Evolutionary conservation across 2,888 invertebrate genomes (phyloP).

Genomic region (Automeris io): DNA sequence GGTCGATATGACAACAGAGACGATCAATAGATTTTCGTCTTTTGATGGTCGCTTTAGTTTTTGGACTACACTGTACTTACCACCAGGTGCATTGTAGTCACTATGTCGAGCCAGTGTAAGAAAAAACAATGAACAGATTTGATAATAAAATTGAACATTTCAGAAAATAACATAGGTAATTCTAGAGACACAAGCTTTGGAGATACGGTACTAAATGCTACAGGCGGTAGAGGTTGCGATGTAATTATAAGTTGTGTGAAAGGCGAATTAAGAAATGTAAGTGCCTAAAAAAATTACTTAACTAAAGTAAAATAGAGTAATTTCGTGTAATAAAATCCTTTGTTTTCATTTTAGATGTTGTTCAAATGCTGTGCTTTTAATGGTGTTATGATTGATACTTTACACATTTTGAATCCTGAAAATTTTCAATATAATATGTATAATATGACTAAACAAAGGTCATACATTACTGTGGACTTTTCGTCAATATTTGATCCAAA

Average conservation of each 20-base stretch:
- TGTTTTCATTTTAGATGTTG: conserved; percentile 23
- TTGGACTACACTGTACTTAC: too few species aligned
- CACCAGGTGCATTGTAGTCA: too few species aligned
- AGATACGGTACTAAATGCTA: conserved; percentile 16
- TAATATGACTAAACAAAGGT: conserved; percentile 17
- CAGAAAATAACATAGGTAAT: conserved; percentile 43
- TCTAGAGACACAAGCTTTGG: conserved; percentile 35
- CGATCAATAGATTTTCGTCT: too few species aligned
- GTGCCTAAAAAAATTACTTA: too few species aligned
- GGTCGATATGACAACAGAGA: too few species aligned
- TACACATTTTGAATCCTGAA: conserved; percentile 26
- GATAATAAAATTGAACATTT: too few species aligned
- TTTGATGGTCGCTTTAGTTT: too few species aligned
- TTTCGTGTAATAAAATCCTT: not conserved
- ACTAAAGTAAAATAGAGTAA: too few species aligned
- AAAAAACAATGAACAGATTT: too few species aligned
- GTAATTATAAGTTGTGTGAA: conserved; percentile 33
- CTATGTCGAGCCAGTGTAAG: too few species aligned
- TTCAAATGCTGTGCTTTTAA: conserved; percentile 18
- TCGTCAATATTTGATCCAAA: conserved; percentile 24
- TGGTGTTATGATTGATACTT: conserved; percentile 28
- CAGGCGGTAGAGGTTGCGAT: conserved; percentile 28
- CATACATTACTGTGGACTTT: conserved; percentile 27
- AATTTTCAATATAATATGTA: conserved; percentile 29
- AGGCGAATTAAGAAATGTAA: conserved; percentile 41